Evolutionary conservation across 1,140 invertebrate genomes (phyloP).

Genomic region (Notospermus geniculatus): DNA sequence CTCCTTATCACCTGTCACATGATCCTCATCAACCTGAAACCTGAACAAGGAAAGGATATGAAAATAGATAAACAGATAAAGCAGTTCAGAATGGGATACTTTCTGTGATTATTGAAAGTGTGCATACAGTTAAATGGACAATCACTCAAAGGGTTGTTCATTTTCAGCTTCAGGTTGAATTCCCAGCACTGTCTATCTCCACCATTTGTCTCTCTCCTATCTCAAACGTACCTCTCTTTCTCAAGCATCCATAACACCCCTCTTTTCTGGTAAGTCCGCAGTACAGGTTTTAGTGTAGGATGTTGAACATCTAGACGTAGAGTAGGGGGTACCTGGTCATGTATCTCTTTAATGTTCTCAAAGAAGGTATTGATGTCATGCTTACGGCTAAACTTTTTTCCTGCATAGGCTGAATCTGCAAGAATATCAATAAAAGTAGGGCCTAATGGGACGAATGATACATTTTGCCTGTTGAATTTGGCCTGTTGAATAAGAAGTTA

Average conservation of each 20-base stretch:
- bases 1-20: background rate
- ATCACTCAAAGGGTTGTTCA: too few species aligned
- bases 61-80: too few species aligned
- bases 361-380: constrained; percentile 57
- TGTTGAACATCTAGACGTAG: constrained; percentile 56
- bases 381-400: constrained; percentile 30
- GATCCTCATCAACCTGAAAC: too few species aligned
- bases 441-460: background rate
- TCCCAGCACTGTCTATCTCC: too few species aligned
- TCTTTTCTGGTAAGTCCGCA: constrained; percentile 68
- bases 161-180: too few species aligned
- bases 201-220: too few species aligned
- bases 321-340: constrained; percentile 24
- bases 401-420: constrained; percentile 21
- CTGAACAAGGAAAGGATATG: too few species aligned
- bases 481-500: background rate
- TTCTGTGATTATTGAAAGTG: too few species aligned
- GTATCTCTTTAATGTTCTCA: constrained; percentile 54
- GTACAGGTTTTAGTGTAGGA: constrained; percentile 55
- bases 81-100: too few species aligned
- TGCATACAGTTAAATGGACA: too few species aligned
- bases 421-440: background rate
- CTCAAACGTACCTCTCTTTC: constrained; percentile 25
- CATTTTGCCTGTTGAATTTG: background rate
- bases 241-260: constrained; percentile 71